Percentiles rank a stretch among this genome's conserved stretches.
Evolutionary conservation across 2,797 vertebrate species (phyloP).

Genomic region (Crocodylus rhombifer): DNA sequence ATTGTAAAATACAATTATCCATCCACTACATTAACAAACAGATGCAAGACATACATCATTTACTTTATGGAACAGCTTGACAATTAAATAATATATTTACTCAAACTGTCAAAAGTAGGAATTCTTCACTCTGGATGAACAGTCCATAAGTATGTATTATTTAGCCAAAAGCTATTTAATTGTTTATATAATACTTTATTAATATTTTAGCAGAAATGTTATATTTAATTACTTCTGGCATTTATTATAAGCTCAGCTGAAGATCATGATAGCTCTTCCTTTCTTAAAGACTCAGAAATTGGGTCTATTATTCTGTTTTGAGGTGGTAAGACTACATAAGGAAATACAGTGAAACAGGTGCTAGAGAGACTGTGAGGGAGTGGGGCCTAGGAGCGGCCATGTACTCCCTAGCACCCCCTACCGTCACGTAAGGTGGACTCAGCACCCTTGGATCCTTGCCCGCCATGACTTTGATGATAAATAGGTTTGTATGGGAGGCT

Average conservation of each 20-base stretch:
- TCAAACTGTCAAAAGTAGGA: slow-evolving; percentile 9
- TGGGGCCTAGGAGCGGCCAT: too few species aligned
- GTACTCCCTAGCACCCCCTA: too few species aligned
- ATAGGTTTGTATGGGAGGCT: too few species aligned
- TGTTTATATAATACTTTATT: slow-evolving; percentile 61
- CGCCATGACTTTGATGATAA: too few species aligned
- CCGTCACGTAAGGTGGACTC: too few species aligned
- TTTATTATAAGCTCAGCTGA: not conserved
- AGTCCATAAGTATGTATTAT: slow-evolving; percentile 59
- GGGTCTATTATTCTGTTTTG: not conserved
- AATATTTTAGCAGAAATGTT: slow-evolving; percentile 55
- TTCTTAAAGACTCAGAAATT: slow-evolving; percentile 24
- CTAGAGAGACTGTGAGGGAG: not conserved
- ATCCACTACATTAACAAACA: not conserved
- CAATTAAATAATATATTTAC: slow-evolving; percentile 28
- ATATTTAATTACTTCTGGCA: slow-evolving; percentile 29
- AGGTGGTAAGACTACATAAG: not conserved
- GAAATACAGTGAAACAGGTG: not conserved
- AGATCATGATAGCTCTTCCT: not conserved
- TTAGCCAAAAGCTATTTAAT: slow-evolving; percentile 58
- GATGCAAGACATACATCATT: not conserved
- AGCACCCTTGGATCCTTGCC: too few species aligned
- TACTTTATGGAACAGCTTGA: slow-evolving; percentile 21
- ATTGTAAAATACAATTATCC: not conserved
- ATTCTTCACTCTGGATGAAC: not conserved